Evolutionary conservation across 2,113 vertebrate genomes (phyloP), one percentile per base, ranked within the genome.

Genomic region (Excalfactoria chinensis): DNA sequence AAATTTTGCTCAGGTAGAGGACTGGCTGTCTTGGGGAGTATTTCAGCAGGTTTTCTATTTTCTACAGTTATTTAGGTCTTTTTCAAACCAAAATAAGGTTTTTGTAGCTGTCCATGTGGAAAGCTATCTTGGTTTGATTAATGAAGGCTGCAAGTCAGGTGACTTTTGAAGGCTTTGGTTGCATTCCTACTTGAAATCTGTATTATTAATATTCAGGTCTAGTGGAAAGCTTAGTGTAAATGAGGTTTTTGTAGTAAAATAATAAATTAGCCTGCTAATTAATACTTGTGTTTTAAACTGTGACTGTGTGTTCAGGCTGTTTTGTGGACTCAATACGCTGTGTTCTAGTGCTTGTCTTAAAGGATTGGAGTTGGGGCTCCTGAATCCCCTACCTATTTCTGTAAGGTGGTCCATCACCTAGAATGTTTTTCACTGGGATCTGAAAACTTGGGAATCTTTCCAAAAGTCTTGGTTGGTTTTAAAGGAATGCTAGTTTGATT

Each of bases 1-100:
- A 76, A 35, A 73, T 80, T 69, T 89, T 88, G 66, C 40, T 64
- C 51, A 75, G 88, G 84, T 95, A n/a, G 46, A 88, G 73, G 77
- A 49, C 28, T 63, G 37, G 12, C 21, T 51, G 0, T 75, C 32
- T 72, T 77, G 41, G 14, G 71, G 17, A n/a, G 17, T 56, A 34
- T 23, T 82, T 89, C 13, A 0, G 3, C 28, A 55, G 32, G 73
- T 41, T 60, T 70, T 18, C 10, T 73, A 35, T 10, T 71, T 4
- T n/a, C 11, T 13, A 7, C 35, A 34, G 40, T 84, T 86, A 69
- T 4, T 25, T 66, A 7, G 35, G 44, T 11, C 51, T 68, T 37
- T 8, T 37, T 13, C 34, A 26, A 25, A 34, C 37, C 37, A n/a
- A 53, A 51, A 18, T 22, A 63, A 56, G 8, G 5, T 41, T 7